Evolutionary conservation across 2,797 vertebrate species (phyloP), one percentile per base, ranked within the genome.

Genomic region (Arrhamphus sclerolepis): DNA sequence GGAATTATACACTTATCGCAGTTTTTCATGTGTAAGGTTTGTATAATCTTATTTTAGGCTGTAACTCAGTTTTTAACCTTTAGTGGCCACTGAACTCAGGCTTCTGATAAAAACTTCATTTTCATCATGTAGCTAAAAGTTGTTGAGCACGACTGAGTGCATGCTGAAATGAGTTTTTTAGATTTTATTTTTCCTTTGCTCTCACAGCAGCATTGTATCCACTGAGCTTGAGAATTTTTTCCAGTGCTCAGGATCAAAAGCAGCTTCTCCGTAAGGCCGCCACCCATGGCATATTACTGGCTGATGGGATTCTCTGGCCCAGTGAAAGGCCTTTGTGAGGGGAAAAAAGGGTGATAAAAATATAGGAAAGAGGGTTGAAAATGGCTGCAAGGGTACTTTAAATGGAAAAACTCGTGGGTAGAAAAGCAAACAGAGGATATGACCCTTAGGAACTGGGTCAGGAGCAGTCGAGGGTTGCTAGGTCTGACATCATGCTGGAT

Each of bases 301-400:
- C 61, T 77, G 80, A 84, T 84, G 67, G 60, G 82, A 84, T 89
- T 78, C 73, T 65, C 56, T 56, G 49, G 41, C 47, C 55, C 46
- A 46, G 40, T 67, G 48, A 69, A 82, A 74, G 62, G 56, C 67
- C 46, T 75, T 60, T 72, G 51, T 31, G 46, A 34, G 51, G 56
- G 56, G 66, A 77, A 73, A 83, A 82, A 81, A 85, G 75, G 69
- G 81, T 68, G 82, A 78, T 85, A 51, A 75, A 51, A 75, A 84
- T 76, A 71, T 72, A 75, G 61, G 63, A 59, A 46, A 29, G 55
- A 49, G 59, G 24, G 21, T 9, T 17, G 5, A 13, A 62, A 61
- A 11, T 43, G 47, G 46, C 58, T 22, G 3, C 51, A 69, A 34
- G 43, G 62, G 62, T 66, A 63, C 71, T 63, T 62, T 63, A 46